Evolutionary conservation across 2,888 invertebrate genomes (phyloP).

Genomic region (Tenthredo distinguenda): DNA sequence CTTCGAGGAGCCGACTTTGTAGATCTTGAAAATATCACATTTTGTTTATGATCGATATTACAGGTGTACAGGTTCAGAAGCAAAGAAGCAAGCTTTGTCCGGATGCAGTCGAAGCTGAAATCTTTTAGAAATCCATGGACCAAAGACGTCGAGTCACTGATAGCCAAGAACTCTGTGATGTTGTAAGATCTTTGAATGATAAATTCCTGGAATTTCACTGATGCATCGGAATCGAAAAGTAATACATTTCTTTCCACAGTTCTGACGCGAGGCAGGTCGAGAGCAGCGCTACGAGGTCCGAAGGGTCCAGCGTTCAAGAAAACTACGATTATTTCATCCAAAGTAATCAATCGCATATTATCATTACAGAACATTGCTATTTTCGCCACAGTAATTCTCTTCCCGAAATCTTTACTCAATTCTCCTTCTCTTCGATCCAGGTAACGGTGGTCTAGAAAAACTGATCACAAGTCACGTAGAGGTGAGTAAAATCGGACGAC

Average conservation of each 20-base stretch:
- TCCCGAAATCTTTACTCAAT: background rate
- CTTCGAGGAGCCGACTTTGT: background rate
- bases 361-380: background rate
- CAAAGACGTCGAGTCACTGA: slow-evolving; percentile 94
- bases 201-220: slow-evolving; percentile 10
- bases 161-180: slow-evolving; percentile 91
- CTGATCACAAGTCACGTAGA: slow-evolving; percentile 89
- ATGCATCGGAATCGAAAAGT: background rate
- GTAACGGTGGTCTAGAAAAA: slow-evolving; percentile 83
- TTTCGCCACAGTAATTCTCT: background rate
- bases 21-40: background rate
- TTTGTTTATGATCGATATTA: slow-evolving; percentile 30
- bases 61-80: slow-evolving; percentile 88
- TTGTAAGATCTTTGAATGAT: slow-evolving; percentile 78
- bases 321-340: slow-evolving; percentile 81
- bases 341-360: slow-evolving; percentile 74
- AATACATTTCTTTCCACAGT: slow-evolving; percentile 69
- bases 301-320: slow-evolving; percentile 77
- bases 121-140: slow-evolving; percentile 97
- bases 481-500: slow-evolving; percentile 91
- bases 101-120: slow-evolving; percentile 91
- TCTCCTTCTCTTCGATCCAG: slow-evolving; percentile 66
- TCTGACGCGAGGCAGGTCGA: slow-evolving; percentile 79
- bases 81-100: slow-evolving; percentile 87
- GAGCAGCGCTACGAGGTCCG: slow-evolving; percentile 78